Conservation (phyloP, 64 coral and sea anemone species). For the Montipora efflorescens region DNA sequence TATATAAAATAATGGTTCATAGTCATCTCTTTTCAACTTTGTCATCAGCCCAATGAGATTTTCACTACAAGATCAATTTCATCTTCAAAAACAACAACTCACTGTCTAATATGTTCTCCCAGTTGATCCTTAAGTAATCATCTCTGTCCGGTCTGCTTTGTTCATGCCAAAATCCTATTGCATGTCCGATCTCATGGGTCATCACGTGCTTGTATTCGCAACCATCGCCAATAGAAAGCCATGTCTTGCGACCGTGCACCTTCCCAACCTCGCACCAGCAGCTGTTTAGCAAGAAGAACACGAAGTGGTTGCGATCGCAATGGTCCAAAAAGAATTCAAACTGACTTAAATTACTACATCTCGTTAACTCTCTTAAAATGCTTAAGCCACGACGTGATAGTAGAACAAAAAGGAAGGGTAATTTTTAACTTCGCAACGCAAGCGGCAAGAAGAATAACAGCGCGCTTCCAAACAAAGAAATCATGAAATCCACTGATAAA, state of each 20-base stretch:
- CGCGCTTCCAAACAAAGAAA: too few relatives aligned
- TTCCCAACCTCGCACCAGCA: constrained; percentile 94
- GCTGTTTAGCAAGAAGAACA: not conserved
- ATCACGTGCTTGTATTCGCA: constrained; percentile 93
- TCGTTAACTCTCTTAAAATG: too few relatives aligned
- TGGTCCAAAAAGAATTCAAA: not conserved
- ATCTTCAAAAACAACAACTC: not conserved
- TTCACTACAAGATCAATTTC: too few relatives aligned
- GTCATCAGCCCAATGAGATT: too few relatives aligned
- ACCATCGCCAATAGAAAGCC: constrained; percentile 77
- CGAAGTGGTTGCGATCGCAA: not conserved
- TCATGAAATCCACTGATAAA: too few relatives aligned
- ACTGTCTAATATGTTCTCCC: constrained; percentile 81
- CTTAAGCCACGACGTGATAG: too few relatives aligned
- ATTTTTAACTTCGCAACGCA: too few relatives aligned
- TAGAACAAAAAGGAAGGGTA: too few relatives aligned
- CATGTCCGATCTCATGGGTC: constrained; percentile 87
- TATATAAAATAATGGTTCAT: too few relatives aligned
- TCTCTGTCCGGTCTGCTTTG: constrained; percentile 91
- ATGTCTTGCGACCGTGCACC: constrained; percentile 72
- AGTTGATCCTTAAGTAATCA: constrained; percentile 76
- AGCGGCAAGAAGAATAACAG: too few relatives aligned
- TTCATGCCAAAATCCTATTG: constrained; percentile 95
- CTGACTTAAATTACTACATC: not conserved
- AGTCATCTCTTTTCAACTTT: too few relatives aligned